Base-by-base conservation (phyloP, 92 coral and sea anemone species). In the Diadumene lineata region DNA sequence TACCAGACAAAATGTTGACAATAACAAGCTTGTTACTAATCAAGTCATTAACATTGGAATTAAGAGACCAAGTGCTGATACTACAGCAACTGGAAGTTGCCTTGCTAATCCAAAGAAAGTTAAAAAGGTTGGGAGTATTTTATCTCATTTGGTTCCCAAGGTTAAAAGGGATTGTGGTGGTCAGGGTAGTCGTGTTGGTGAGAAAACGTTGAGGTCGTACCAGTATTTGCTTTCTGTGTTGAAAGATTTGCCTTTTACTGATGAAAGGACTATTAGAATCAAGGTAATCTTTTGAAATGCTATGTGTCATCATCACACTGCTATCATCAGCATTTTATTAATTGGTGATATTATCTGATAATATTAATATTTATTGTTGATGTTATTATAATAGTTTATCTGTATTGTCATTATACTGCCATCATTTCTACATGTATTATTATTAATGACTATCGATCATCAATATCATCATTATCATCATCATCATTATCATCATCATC, bases 261-360 rank as follows among this genome's bases (percentile, higher is more conserved):
- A 79, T 53, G 69, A 80, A 0, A 56, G 33, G 31, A 85, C 77
- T 26, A 50, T 89, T 2, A 89, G 93, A 75, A 66, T 89, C 11
- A 89, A 89, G 90, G 93, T 85, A 70, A 26, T 15, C 6, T 9
- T 53, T 4, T n/a, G n/a, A n/a, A n/a, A n/a, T n/a, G 13, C 48
- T 38, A 38, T 13, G 6, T 38, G 48, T 38, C 13, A 13, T 38
- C 48, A 38, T 38, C 48, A 38, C 48, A 38, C 13, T 13, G 13
- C 13, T 38, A n/a, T n/a, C n/a, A n/a, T n/a, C n/a, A n/a, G n/a
- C n/a, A n/a, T n/a, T n/a, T n/a, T n/a, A n/a, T n/a, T n/a, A n/a
- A n/a, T n/a, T n/a, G n/a, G n/a, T n/a, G n/a, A n/a, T n/a, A n/a
- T n/a, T n/a, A n/a, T n/a, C n/a, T n/a, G n/a, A n/a, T n/a, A n/a